Evolutionary conservation across 30 jellyfish, hydroid and myxozoan genomes (phyloP), one percentile per base, ranked within the genome.

Genomic region (Hydractinia echinata): DNA sequence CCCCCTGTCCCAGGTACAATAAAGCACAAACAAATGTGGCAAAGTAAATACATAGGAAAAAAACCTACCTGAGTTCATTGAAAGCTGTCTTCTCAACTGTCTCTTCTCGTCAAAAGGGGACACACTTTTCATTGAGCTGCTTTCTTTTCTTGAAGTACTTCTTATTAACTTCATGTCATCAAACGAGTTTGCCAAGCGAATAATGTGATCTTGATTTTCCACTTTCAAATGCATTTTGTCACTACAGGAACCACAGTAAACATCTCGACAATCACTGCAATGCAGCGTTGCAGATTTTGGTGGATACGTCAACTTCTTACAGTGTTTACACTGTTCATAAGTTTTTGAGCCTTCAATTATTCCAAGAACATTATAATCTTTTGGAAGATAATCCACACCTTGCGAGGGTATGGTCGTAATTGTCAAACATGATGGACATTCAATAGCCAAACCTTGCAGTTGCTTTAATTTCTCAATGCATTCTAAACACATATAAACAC

Each of bases 361-460:
- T n/a, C 95, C 90, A 55, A 87, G 83, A 5, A 81, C 87, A 66
- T 81, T 84, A 48, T 73, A 77, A 56, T 87, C 81, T 66, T 77
- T 81, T 55, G 54, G 86, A 15, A 87, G 88, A 44, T 58, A 44
- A 19, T 87, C 90, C 6, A 87, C 51, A 6, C 95, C 95, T 49
- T 55, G 11, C 10, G 73, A 67, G 1, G 95, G 95, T 49, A 81
- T 73, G 54, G 67, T 72, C 11, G 90, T 87, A 4, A 87, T 84
- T 50, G 50, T 56, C 19, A 79, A 84, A 61, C 95, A 87, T 14
- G 81, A 77, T 5, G 95, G 95, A 68, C 95, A 87, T 61, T 87
- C 95, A 30, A 87, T 76, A 39, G 95, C 90, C 49, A 76, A 87
- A 18, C 95, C 95, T 81, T 87, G 95, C 5, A 87, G 87, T 55